Base-by-base conservation (phyloP, 37 sponge, comb jelly and placozoan genomes). In the Theonella swinhoei region DNA sequence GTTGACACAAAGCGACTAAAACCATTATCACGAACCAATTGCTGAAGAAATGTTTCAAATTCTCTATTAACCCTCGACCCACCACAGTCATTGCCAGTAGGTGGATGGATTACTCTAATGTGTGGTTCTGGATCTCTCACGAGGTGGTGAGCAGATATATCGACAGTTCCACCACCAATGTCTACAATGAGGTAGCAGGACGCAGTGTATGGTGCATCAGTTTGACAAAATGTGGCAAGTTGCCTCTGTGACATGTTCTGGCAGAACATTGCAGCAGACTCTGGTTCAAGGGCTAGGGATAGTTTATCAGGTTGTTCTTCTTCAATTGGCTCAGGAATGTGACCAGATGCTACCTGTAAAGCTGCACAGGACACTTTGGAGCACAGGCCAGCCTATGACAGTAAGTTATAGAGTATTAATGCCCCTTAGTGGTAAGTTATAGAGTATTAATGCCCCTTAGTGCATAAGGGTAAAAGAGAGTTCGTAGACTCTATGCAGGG, bases 81-180 rank as follows among this genome's bases (percentile, higher is more conserved):
- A 39, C 84, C 84, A 40, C 76, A 65, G 25, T 75, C 60, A 66
- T 83, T 75, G 38, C 84, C 84, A 32, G 40, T 30, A 66, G 84
- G 76, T 0, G 62, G 73, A 14, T 31, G 30, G 40, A 83, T 39
- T 36, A 75, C 76, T 1, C 65, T 25, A 42, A 83, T 64, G 20
- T 65, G 43, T 47, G 25, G 25, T 22, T 64, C 80, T 36, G 31
- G 28, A 9, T 38, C 39, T 35, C 80, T 35, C 35, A 17, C 33
- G n/a, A 78, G 0, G 38, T 35, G n/a, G 68, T 83, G 84, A 25
- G 76, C 76, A 5, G 84, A 36, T 31, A 83, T 83, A 40, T 83
- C 84, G 14, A 75, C 76, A 24, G 84, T 83, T 20, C 84, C 84
- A 38, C 84, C 84, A 43, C 84, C 84, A 64, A 74, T 75, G 34